Evolutionary conservation across 2,888 invertebrate genomes (phyloP), one percentile per base, ranked within the genome.

Genomic region (Macropis europaea): DNA sequence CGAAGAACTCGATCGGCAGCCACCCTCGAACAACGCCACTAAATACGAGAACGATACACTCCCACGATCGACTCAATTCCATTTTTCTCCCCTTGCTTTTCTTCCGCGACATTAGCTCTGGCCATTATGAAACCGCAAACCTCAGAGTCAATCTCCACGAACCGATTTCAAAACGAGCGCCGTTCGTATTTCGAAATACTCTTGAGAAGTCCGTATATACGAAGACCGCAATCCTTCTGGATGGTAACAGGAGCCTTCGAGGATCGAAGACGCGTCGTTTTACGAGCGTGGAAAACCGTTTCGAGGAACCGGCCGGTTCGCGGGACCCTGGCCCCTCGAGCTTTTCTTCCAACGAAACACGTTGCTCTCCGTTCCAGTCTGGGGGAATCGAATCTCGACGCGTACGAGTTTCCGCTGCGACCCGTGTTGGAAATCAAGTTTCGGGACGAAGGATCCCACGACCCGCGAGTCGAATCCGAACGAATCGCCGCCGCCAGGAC

Each of bases 291-390:
- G 61, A 64, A 61, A 67, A 76, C 72, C 36, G 38, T 54, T 72
- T 54, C 36, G 22, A 30, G 67, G 52, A 56, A 76, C 62, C 63
- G 75, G 82, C 82, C 85, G 81, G 84, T 83, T 79, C 75, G 80
- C 75, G 80, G 81, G 60, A 19, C 24, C 15, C n/a, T 47, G 77
- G 75, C 79, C 79, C 64, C 63, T 66, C 79, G 68, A 73, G 77
- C 69, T 80, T 81, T 78, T 45, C 73, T 84, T 83, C 76, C 82
- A 84, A 81, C 79, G 84, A 84, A 84, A 83, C 86, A 86, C 86
- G 86, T 85, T 84, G 77, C 78, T 72, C 84, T 81, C 79, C 83
- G 83, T 84, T 70, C 68, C 57, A 68, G 64, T 59, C 69, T n/a
- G n/a, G n/a, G 56, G 77, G 77, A 77, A 73, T 54, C 42, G 45